Evolutionary conservation across 2,797 vertebrate genomes (phyloP).

Genomic region (Onychomys leucogaster): DNA sequence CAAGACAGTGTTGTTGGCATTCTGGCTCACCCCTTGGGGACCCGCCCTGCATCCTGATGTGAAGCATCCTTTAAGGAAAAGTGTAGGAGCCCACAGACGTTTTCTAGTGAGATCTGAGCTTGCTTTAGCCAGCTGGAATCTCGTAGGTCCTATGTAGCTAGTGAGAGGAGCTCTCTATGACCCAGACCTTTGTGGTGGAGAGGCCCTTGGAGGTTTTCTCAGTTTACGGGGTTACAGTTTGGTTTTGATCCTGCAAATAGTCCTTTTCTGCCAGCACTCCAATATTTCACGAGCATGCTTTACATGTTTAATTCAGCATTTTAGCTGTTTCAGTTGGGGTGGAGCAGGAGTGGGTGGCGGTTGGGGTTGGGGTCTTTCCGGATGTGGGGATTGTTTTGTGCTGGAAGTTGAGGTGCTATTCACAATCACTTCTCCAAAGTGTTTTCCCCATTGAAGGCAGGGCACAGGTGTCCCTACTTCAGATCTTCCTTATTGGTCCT

Average conservation of each 20-base stretch:
- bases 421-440: neutral
- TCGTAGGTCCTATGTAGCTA: rapidly evolving
- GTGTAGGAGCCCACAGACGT: too few species aligned
- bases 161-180: rapidly evolving
- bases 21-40: too few species aligned
- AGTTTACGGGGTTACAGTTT: neutral
- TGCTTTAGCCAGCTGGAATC: neutral
- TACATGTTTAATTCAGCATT: neutral
- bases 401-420: neutral
- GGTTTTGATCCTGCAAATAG: neutral
- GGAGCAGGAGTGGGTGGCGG: neutral
- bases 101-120: too few species aligned
- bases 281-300: neutral
- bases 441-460: neutral
- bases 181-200: neutral
- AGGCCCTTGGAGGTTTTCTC: neutral
- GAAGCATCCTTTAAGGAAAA: too few species aligned
- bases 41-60: too few species aligned
- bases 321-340: neutral
- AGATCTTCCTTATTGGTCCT: neutral
- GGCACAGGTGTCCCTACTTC: neutral
- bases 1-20: too few species aligned
- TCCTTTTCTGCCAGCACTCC: neutral
- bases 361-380: neutral
- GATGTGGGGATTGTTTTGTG: neutral